Evolutionary conservation across 2,888 invertebrate genomes (phyloP), one percentile per base, ranked within the genome.

Genomic region (Eledona agricola): DNA sequence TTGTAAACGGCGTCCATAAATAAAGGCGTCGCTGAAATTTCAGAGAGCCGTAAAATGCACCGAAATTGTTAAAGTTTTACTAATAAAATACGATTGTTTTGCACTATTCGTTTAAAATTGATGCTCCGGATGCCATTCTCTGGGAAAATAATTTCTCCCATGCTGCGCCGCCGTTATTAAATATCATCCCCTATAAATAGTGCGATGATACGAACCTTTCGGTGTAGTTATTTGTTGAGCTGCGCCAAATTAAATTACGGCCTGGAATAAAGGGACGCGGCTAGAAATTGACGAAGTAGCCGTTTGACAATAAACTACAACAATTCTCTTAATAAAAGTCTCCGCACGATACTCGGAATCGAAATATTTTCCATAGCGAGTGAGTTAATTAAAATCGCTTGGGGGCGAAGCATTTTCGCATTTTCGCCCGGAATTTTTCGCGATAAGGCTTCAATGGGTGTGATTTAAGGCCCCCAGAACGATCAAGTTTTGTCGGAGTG

Each of bases 1-100:
- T 40, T 40, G 40, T 40, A 40, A 40, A 40, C 26, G 28, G 19
- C 26, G 17, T 6, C 19, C 40, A 40, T 40, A 40, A 40, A 40
- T 40, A 17, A 19, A 40, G 20, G 17, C 40, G 28, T 25, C 17
- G 26, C 28, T 25, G 28, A 28, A 28, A 7, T 40, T 17, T 40
- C 17, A 17, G 28, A 28, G 26, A 5, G 12, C 2, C 12, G 35
- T 13, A 12, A n/a, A 13, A 15, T 23, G 22, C 23, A 37, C 23
- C 23, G 7, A 9, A 23, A 6, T 23, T 6, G 23, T 6, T 23
- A 23, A 2, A 23, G 6, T 23, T n/a, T 23, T 23, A n/a, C n/a
- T n/a, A n/a, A n/a, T n/a, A n/a, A n/a, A n/a, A n/a, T n/a, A n/a
- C n/a, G n/a, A n/a, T n/a, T n/a, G n/a, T n/a, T n/a, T n/a, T n/a